These are phyloP conservation scores for Hirtodrosophila histrioides DNA, from an alignment of 2,888 invertebrate species.

Conservation along the genomic window DNA sequence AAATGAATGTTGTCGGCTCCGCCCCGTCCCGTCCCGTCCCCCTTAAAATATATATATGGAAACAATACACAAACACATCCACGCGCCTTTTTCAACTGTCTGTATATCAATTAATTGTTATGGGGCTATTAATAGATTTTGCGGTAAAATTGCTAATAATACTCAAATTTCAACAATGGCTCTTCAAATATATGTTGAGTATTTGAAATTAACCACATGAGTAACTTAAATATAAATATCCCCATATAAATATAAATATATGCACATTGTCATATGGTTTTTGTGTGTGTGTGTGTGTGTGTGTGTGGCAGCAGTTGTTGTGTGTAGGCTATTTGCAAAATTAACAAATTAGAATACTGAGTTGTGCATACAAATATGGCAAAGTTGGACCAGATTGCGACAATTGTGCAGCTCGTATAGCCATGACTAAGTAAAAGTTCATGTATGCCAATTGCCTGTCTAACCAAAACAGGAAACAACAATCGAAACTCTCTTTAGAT, in stretches of 20 bases:
- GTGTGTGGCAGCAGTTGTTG: conserved; percentile 12
- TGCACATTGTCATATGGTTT: not conserved
- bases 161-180: conserved; percentile 72
- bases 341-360: conserved; percentile 41
- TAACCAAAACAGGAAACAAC: conserved; percentile 47
- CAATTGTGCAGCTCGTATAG: conserved; percentile 47
- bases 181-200: conserved; percentile 37
- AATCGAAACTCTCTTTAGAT: conserved; percentile 20
- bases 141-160: conserved; percentile 78
- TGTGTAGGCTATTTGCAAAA: conserved; percentile 46
- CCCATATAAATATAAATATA: conserved; percentile 4
- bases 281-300: conserved; percentile 17
- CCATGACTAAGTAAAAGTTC: conserved; percentile 57
- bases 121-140: conserved; percentile 72
- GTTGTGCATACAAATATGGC: conserved; percentile 47
- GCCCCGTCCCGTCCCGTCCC: conserved; percentile 5
- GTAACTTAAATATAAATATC: conserved; percentile 38
- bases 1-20: conserved; percentile 39
- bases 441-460: conserved; percentile 32
- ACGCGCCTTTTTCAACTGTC: conserved; percentile 38
- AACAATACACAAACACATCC: conserved; percentile 1
- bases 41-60: conserved; percentile 31
- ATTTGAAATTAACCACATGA: conserved; percentile 49
- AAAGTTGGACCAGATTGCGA: conserved; percentile 51
- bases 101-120: conserved; percentile 74